Evolutionary conservation across 2,797 vertebrate genomes (phyloP), one percentile per base, ranked within the genome.

Genomic region (Bucorvus abyssinicus): DNA sequence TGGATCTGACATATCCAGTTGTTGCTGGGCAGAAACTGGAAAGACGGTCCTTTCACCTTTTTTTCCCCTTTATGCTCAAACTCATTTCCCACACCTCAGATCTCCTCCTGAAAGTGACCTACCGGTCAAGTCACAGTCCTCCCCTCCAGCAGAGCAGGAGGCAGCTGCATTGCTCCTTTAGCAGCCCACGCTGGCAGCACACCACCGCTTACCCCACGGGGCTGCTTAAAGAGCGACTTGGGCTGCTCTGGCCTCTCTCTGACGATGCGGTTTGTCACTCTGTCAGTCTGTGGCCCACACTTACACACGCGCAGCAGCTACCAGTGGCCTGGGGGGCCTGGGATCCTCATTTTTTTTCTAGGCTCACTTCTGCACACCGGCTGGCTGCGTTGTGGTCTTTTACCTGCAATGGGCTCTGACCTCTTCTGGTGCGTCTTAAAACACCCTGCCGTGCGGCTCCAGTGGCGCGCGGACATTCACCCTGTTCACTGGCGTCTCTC

Each of bases 121-220:
- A 34, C 77, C 0, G 0, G 65, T 89, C 75, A 77, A 84, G 87
- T 55, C 10, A 2, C 71, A 79, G 38, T 56, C 45, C 75, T 87
- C 69, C 82, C 70, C 73, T 70, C 59, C 75, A 88, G 95, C 67
- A 87, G 67, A 89, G 81, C 91, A 73, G 73, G 90, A 94, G 81
- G 73, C 3, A 16, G 59, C 50, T 61, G 81, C 38, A 49, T 84
- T 89, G 94, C 89, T 96, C 89, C 91, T 94, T 57, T 67, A 74
- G 89, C 92, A 95, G 82, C 89, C 63, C n/a, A 1, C 44, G 78
- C 89, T 75, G 79, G 65, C 88, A 68, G 59, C 74, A 56, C 89
- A 75, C n/a, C 14, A 11, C 74, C 4, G 19, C 80, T 93, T 1
- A 0, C 70, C 84, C 87, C 0, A 2, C 5, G 0, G 92, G 75